Base-by-base conservation (phyloP, 2,888 invertebrate species). In the Agrotis segetum region DNA sequence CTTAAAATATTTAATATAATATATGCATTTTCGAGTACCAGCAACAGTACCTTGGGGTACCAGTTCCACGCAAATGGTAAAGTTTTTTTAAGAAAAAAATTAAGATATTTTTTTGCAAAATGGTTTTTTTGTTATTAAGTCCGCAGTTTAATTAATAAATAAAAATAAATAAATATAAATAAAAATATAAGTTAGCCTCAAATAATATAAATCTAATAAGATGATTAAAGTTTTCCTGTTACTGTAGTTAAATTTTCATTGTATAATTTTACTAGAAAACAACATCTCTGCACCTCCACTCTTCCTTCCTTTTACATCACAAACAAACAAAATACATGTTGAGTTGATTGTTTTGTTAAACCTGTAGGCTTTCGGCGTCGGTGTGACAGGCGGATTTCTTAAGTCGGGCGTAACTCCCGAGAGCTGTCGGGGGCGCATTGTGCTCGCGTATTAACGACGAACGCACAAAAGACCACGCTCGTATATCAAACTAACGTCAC, bases 401-500 rank as follows among this genome's bases (percentile, higher is more conserved):
- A 92, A 93, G 91, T 92, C 93, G 91, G 87, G 91, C 92, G 92
- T 92, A 92, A 92, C 92, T 93, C 90, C 87, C 86, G 83, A 85
- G 89, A 88, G 89, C 93, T 92, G 93, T 91, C 92, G 90, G 88
- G 85, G 73, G 87, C 84, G 91, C 95, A 95, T 96, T 95, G 95
- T 95, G 91, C 86, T 88, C 90, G 84, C 88, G 92, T 93, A 95
- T 94, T 96, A 95, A 94, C 95, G 95, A 92, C 90, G 89, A 90
- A 91, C 93, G 91, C 93, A 96, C 95, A 96, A 96, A 95, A 93
- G 95, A 89, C 90, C 89, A 86, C 88, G 93, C 91, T 95, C 96
- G 90, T 96, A 95, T 95, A 96, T 96, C 96, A 96, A 95, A 95
- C 95, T 94, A 94, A 95, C 95, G 95, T 95, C 96, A 95, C 93